These are phyloP conservation scores for Meriones unguiculatus DNA, from an alignment of 2,113 vertebrate species.

Conservation along the genomic window DNA sequence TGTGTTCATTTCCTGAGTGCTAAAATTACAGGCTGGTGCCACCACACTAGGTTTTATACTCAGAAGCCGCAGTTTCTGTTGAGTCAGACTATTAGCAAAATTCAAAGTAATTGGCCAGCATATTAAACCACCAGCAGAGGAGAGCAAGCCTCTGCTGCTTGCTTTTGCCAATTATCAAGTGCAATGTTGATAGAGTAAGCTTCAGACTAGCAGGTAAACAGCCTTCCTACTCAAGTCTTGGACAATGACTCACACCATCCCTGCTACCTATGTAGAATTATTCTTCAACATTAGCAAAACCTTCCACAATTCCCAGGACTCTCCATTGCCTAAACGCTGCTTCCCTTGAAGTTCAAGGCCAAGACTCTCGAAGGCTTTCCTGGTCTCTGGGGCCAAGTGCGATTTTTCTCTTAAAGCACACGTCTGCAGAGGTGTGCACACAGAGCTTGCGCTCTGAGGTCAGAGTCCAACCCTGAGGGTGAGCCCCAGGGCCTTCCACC, in stretches of 20 bases:
- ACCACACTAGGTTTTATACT: neutral
- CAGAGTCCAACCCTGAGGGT: neutral
- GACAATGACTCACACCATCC: neutral
- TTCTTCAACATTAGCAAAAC: neutral
- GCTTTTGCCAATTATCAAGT: neutral
- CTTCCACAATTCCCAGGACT: neutral
- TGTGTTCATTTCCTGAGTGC: too few relatives aligned
- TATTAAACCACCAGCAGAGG: neutral
- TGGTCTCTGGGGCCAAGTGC: neutral
- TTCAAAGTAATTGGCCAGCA: neutral
- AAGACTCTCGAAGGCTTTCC: neutral
- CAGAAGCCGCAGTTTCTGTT: neutral
- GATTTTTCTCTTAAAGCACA: neutral
- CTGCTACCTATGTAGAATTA: neutral
- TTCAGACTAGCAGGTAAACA: slow-evolving; percentile 19
- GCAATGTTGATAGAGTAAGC: neutral
- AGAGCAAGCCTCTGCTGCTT: neutral
- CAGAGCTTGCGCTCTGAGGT: neutral
- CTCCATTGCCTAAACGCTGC: neutral
- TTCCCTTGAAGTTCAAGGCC: slow-evolving; percentile 3
- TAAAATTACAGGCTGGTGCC: neutral
- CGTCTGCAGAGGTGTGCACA: neutral
- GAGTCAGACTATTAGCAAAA: slow-evolving; percentile 12
- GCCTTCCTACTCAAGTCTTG: neutral
- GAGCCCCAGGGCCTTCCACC: neutral